phyloP scores from a whole-genome alignment of 1,140 invertebrate genomes.

The Trialeurodes vaporariorum region DNA sequence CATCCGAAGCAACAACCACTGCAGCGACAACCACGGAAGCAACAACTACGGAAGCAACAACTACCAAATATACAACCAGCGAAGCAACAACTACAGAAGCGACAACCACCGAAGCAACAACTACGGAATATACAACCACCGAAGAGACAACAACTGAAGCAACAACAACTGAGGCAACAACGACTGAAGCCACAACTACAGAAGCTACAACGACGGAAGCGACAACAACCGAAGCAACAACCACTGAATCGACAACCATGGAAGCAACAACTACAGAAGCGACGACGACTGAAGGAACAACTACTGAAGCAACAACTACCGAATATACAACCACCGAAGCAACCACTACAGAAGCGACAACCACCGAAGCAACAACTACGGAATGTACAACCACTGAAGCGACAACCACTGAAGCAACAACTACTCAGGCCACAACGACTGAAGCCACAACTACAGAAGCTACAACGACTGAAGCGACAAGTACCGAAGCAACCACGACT shows the following conservation, averaged over 20 bases:
- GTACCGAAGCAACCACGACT: background rate
- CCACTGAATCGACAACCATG: background rate
- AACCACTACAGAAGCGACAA: background rate
- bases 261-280: background rate
- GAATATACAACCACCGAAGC: background rate
- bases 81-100: background rate
- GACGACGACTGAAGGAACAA: background rate
- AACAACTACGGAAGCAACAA: background rate
- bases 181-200: background rate
- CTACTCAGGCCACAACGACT: background rate
- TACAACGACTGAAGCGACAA: background rate
- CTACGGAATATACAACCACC: background rate
- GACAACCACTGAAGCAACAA: background rate
- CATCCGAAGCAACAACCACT: background rate
- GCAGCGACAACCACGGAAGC: background rate
- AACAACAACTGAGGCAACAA: background rate
- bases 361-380: background rate
- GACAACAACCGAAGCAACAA: background rate
- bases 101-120: background rate
- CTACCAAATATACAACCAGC: background rate
- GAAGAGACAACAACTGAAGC: background rate
- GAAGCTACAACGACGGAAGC: background rate
- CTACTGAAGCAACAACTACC: background rate
- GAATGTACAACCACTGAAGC: background rate
- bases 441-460: background rate